phyloP scores from a whole-genome alignment of 2,888 invertebrate species.

The Lasius fuliginosus region DNA sequence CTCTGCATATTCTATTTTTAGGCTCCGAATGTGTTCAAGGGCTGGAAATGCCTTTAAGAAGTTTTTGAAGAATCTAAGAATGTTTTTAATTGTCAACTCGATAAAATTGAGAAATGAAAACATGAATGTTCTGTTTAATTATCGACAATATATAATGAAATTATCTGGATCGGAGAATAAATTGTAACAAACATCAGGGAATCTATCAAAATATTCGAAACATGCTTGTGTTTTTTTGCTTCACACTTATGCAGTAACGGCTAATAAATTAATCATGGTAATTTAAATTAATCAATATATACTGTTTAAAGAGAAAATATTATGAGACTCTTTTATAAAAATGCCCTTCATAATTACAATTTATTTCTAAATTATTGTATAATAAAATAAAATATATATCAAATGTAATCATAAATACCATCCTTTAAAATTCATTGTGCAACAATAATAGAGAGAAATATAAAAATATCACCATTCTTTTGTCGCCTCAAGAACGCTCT shows the following conservation, averaged over 20 bases:
- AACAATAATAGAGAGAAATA: constrained; percentile 20
- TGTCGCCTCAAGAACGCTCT: no score
- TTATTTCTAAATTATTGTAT: constrained; percentile 21
- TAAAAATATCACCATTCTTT: constrained; percentile 9
- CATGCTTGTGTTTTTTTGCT: neutral
- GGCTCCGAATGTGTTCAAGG: neutral
- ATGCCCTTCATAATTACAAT: constrained; percentile 16
- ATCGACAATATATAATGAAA: neutral
- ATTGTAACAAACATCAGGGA: neutral
- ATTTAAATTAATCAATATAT: neutral
- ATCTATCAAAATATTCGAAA: neutral
- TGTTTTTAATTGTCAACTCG: neutral
- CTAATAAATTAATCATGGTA: neutral
- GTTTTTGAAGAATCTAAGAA: neutral
- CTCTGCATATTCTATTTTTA: neutral
- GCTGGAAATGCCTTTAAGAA: neutral
- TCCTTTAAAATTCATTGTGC: neutral
- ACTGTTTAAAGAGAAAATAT: neutral
- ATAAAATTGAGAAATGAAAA: neutral
- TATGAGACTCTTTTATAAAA: neutral
- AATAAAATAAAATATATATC: constrained; percentile 35
- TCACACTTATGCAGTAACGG: neutral
- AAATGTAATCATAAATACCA: constrained; percentile 9
- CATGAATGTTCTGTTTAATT: neutral
- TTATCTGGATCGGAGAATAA: neutral